A percentile compares a stretch with the other conserved stretches of the same genome.
These are phyloP conservation scores for Nudaria mundana DNA, from an alignment of 2,888 invertebrate species.

Conservation along the genomic window DNA sequence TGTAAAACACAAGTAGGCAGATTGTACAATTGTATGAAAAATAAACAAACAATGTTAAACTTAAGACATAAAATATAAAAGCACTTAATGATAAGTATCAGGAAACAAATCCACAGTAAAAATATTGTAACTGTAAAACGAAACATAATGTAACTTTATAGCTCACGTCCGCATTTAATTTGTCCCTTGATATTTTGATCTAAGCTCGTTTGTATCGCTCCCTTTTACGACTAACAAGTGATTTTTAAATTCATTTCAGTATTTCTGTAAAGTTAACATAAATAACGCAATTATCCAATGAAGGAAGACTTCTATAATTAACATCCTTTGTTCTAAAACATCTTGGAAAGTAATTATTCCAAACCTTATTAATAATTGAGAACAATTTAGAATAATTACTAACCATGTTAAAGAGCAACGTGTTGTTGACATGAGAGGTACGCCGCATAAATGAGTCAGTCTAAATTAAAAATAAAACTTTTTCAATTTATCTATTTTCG, in stretches of 20 bases:
- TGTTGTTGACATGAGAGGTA: too few species aligned
- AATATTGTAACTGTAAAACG: conserved; percentile 16
- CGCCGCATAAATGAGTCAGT: too few species aligned
- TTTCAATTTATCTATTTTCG: too few species aligned
- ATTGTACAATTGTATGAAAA: too few species aligned
- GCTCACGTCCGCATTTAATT: conserved; percentile 29
- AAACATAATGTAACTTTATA: conserved; percentile 30
- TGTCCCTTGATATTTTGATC: conserved; percentile 31
- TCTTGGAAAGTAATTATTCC: not conserved
- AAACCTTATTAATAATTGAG: not conserved
- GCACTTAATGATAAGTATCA: conserved; percentile 11
- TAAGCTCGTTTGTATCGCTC: conserved; percentile 22
- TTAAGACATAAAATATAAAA: conserved; percentile 3
- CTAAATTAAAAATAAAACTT: too few species aligned
- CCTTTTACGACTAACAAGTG: conserved; percentile 26
- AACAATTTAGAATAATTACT: not conserved
- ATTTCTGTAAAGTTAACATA: conserved; percentile 1
- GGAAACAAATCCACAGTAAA: conserved; percentile 17
- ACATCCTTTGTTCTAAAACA: not conserved
- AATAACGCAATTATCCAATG: not conserved
- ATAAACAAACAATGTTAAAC: not conserved
- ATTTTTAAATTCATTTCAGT: conserved; percentile 25
- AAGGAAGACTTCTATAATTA: not conserved
- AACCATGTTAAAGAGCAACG: too few species aligned
- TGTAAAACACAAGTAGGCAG: too few species aligned